Evolutionary conservation across 92 coral and sea anemone species (phyloP).

Genomic region (Epizoanthus stellaris): DNA sequence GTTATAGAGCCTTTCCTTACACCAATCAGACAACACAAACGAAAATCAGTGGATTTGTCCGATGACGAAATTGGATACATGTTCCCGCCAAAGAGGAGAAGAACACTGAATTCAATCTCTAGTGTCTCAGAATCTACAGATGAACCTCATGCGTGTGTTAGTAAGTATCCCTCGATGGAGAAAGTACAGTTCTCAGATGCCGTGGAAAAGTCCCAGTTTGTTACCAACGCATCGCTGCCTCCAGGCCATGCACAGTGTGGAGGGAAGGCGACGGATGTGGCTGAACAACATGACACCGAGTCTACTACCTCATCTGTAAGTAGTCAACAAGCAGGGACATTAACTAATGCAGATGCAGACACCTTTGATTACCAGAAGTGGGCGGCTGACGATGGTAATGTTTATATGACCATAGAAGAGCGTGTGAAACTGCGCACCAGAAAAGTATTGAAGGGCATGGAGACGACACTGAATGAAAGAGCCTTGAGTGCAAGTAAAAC

Average conservation of each 20-base stretch:
- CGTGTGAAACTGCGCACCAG: conserved; percentile 38
- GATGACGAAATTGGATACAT: conserved; percentile 19
- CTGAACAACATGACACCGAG: neutral
- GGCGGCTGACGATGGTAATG: neutral
- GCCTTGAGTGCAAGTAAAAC: neutral
- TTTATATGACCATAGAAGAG: conserved; percentile 15
- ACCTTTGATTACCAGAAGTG: conserved; percentile 13
- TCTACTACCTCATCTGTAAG: neutral
- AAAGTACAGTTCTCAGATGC: neutral
- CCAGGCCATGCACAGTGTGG: neutral
- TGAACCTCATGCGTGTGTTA: neutral
- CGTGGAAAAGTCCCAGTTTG: neutral
- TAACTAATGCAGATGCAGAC: neutral
- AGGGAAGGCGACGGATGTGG: neutral
- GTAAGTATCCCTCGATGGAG: neutral
- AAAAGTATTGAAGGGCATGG: neutral
- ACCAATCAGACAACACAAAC: conserved; percentile 34
- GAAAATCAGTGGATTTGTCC: conserved; percentile 18
- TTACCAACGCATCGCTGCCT: neutral
- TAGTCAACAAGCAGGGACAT: neutral
- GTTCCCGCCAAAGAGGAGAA: conserved; percentile 32
- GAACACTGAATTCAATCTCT: conserved; percentile 13
- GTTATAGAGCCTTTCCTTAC: conserved; percentile 11
- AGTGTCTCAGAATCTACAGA: conserved; percentile 15
- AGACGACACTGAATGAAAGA: neutral